Conservation (phyloP, 2,888 invertebrate species). For the Octodonta nipae region DNA sequence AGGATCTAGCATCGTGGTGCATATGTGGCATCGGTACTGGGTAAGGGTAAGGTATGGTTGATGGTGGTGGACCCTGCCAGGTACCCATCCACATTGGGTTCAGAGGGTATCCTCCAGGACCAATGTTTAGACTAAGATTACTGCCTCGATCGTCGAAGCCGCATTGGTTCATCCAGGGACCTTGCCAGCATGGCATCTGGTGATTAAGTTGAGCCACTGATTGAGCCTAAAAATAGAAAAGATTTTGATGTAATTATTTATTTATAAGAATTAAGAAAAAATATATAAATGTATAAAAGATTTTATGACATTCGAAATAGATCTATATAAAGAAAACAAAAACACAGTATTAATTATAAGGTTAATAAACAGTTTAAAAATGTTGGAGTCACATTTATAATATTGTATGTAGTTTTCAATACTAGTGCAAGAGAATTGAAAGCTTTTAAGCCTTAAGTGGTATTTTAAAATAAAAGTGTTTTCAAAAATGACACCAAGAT, state of each 20-base stretch:
- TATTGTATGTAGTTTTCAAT: too few relatives aligned
- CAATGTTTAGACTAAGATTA: conserved; percentile 42
- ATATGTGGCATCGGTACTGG: conserved; percentile 33
- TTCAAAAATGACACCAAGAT: too few relatives aligned
- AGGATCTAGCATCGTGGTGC: conserved; percentile 41
- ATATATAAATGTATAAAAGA: too few relatives aligned
- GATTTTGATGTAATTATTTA: not conserved
- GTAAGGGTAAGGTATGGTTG: conserved; percentile 29
- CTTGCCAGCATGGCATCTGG: conserved; percentile 40
- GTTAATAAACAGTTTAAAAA: too few relatives aligned
- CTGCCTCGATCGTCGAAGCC: conserved; percentile 35
- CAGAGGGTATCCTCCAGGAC: conserved; percentile 28
- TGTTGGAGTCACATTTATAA: too few relatives aligned
- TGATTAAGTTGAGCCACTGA: conserved; percentile 57
- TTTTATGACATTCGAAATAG: too few relatives aligned
- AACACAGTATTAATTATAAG: too few relatives aligned
- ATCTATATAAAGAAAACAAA: too few relatives aligned
- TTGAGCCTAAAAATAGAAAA: conserved; percentile 43
- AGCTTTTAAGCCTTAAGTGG: too few relatives aligned
- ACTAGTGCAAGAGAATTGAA: too few relatives aligned
- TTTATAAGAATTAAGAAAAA: too few relatives aligned
- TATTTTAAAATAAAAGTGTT: too few relatives aligned
- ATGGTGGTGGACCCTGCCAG: conserved; percentile 33
- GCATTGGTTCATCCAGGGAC: conserved; percentile 32
- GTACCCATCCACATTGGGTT: conserved; percentile 38